Evolutionary conservation across 2,113 vertebrate species (phyloP), one percentile per base, ranked within the genome.

Genomic region (Oreotrochilus melanogaster): DNA sequence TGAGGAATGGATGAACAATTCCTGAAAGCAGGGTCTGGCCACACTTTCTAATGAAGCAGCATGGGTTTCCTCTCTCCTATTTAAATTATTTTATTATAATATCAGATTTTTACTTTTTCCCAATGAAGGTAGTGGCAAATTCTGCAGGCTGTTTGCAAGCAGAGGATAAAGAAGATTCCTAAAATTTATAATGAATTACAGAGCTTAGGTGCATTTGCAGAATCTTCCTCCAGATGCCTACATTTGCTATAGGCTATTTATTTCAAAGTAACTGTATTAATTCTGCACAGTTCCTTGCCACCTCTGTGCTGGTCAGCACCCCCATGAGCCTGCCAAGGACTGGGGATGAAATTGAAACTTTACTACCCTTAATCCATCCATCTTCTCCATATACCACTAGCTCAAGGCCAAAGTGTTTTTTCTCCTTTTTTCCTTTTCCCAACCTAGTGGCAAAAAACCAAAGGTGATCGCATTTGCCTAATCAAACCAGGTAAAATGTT

Each of bases 41-140:
- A 70, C 18, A 47, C 2, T 53, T 72, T 75, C 28, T 70, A 35
- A 66, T 56, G 42, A 58, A 25, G 11, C 0, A 0, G 33, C 18
- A 10, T 31, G 11, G 45, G 3, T 13, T 37, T 51, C 43, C 11
- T 62, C 27, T n/a, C 33, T 54, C 23, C 33, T 31, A 18, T 18
- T 87, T 39, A 13, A 72, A 81, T 30, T 43, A 8, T 81, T 3
- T 50, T 33, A 67, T 31, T 86, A 24, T 30, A 53, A 5, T 28
- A 43, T 7, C 10, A 88, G 71, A 42, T 24, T 12, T 8, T 57
- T 47, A 9, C 10, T 66, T 70, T 65, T 94, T 54, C 16, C 27
- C 60, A 80, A 37, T 19, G 33, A 62, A 54, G 6, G 33, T 16
- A 78, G 47, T 5, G 6, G 47, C 11, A n/a, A 88, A 14, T 28